A percentile compares a stretch with the other conserved stretches of the same genome.
Evolutionary conservation across 37 sponge, comb jelly and placozoan species (phyloP).

Genomic region (Hexactinellida sp.): DNA sequence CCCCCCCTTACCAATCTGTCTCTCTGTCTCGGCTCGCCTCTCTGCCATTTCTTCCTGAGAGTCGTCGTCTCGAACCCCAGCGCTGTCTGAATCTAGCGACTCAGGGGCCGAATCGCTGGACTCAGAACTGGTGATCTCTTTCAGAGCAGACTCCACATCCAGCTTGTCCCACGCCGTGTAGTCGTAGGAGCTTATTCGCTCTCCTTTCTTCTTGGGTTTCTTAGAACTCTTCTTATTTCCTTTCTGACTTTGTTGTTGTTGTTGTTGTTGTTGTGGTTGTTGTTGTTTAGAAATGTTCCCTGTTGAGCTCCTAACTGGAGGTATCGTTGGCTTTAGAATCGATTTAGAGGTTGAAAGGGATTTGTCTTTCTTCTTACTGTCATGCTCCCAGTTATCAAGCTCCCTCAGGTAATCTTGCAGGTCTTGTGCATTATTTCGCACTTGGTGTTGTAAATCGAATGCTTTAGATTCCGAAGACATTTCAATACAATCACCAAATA

Average conservation of each 20-base stretch:
- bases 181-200: conserved; percentile 72
- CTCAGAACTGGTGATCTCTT: not conserved
- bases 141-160: conserved; percentile 72
- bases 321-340: conserved; percentile 32
- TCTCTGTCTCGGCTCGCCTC: not conserved
- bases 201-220: not conserved
- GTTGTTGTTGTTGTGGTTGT: too few relatives aligned
- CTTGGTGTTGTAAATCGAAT: conserved; percentile 31
- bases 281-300: conserved; percentile 3
- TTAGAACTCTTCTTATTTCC: not conserved
- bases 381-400: conserved; percentile 67
- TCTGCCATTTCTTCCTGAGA: not conserved
- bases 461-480: not conserved
- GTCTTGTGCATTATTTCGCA: conserved; percentile 65
- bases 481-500: not conserved
- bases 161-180: conserved; percentile 91
- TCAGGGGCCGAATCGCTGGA: too few relatives aligned
- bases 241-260: not conserved
- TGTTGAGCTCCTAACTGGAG: not conserved
- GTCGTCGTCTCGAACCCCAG: not conserved
- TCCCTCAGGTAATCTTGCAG: conserved; percentile 59
- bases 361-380: conserved; percentile 73
- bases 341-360: conserved; percentile 46
- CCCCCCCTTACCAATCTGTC: not conserved
- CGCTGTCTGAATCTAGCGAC: not conserved